Base-by-base conservation (phyloP, 2,888 invertebrate species). In the Allacma fusca region DNA sequence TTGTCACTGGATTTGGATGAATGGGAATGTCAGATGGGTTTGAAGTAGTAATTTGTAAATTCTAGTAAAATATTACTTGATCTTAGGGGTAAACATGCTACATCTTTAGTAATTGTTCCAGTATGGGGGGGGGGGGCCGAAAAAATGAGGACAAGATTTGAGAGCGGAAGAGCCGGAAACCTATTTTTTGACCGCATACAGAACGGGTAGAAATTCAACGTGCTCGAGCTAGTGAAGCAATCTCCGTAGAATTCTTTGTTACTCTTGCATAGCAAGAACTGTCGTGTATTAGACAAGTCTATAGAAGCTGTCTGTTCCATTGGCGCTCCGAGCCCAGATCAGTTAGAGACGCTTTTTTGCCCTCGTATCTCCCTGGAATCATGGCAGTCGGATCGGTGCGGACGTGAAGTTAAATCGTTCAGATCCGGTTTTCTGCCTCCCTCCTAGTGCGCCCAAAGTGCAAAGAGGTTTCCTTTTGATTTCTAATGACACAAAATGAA, bases 311-410 rank as follows among this genome's bases (percentile, higher is more conserved):
- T 50, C 5, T 50, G n/a, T 50, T 40, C 40, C 40, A 40, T 40
- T 5, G 40, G 40, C 40, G n/a, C 40, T 40, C 7, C 40, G 5
- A 40, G 40, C 40, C 5, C 40, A 40, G 13, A 40, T 40, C 40
- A 9, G 40, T 13, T 50, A 12, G 50, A 65, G 24, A 76, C 75
- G 77, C 77, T 79, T 79, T 78, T 76, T 50, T 73, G 77, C 79
- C 67, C 77, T 64, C 65, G 77, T 70, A 68, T 65, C 44, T 44
- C 26, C 29, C 73, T 75, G 73, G 73, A 75, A 68, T 80, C 77
- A 71, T 68, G 76, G 67, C 59, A 70, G 59, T 73, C 23, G 73
- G 62, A 73, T 73, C 71, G 50, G 71, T 71, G 57, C 57, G 71
- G 71, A 71, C 71, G 71, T 57, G 26, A 71, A 57, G 71, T 50